Conservation (phyloP, 2,113 vertebrate genomes). For the Corythaixoides concolor region DNA sequence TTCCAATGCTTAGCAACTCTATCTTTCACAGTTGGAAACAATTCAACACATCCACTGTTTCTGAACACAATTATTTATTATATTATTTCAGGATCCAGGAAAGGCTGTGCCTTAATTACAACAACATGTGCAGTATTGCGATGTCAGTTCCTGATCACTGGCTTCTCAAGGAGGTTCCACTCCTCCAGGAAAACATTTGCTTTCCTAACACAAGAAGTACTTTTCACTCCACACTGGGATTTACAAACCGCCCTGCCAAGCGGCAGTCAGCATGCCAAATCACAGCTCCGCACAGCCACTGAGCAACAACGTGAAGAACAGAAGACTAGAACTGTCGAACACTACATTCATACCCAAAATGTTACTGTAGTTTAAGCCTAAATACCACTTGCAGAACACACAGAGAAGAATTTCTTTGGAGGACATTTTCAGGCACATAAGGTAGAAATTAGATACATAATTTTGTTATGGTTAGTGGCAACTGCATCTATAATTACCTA, state of each 20-base stretch:
- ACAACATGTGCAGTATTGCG: not conserved
- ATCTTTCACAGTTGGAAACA: not conserved
- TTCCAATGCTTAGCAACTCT: not conserved
- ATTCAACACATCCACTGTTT: not conserved
- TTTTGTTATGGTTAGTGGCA: not conserved
- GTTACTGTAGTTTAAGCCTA: not conserved
- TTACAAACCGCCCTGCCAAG: not conserved
- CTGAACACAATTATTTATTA: not conserved
- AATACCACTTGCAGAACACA: not conserved
- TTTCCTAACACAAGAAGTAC: not conserved
- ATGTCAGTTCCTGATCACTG: not conserved
- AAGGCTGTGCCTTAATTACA: constrained; percentile 38
- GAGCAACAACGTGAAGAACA: not conserved
- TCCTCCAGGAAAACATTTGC: constrained; percentile 23
- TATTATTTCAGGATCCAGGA: constrained; percentile 11
- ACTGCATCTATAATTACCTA: not conserved
- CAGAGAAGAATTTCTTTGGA: not conserved
- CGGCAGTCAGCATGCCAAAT: not conserved
- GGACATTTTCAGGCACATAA: not conserved
- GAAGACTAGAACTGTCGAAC: not conserved
- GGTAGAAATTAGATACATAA: not conserved
- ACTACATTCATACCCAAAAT: not conserved
- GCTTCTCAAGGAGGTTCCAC: not conserved
- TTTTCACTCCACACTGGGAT: not conserved
- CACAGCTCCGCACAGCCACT: not conserved